These are phyloP conservation scores for Acanthaster planci DNA, from an alignment of 35 echinoderm and acorn worm species.

Conservation along the genomic window DNA sequence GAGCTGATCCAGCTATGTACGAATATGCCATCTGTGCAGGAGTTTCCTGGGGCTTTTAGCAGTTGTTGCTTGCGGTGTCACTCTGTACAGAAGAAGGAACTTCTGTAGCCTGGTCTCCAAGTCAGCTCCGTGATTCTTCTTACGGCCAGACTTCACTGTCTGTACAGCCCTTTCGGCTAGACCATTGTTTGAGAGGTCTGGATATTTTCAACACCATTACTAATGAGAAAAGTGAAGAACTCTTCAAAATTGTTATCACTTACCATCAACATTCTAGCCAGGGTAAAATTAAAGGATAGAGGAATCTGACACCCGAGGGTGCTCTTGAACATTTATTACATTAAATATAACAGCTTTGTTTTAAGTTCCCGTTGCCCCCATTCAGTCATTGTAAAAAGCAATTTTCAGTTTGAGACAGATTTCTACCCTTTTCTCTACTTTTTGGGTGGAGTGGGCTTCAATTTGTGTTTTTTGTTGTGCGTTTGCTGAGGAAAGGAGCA, in stretches of 20 bases:
- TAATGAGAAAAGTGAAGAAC: slow-evolving; percentile 46
- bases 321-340: too few relatives aligned
- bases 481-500: too few relatives aligned
- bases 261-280: too few relatives aligned
- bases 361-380: too few relatives aligned
- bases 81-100: slow-evolving; percentile 60
- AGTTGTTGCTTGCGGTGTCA: slow-evolving; percentile 66
- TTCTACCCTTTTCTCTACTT: too few relatives aligned
- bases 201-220: slow-evolving; percentile 58
- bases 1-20: slow-evolving; percentile 54
- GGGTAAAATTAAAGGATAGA: too few relatives aligned
- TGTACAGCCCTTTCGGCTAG: slow-evolving; percentile 70
- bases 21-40: slow-evolving; percentile 44
- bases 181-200: slow-evolving; percentile 65
- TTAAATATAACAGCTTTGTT: too few relatives aligned
- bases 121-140: slow-evolving; percentile 45
- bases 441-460: too few relatives aligned
- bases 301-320: too few relatives aligned
- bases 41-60: slow-evolving; percentile 59
- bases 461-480: too few relatives aligned
- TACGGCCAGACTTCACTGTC: slow-evolving; percentile 63
- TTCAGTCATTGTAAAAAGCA: too few relatives aligned
- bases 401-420: too few relatives aligned
- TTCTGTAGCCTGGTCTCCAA: slow-evolving; percentile 59
- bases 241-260: slow-evolving; percentile 59